phyloP scores from a whole-genome alignment of 2,888 invertebrate genomes.

The Dryomyza anilis region DNA sequence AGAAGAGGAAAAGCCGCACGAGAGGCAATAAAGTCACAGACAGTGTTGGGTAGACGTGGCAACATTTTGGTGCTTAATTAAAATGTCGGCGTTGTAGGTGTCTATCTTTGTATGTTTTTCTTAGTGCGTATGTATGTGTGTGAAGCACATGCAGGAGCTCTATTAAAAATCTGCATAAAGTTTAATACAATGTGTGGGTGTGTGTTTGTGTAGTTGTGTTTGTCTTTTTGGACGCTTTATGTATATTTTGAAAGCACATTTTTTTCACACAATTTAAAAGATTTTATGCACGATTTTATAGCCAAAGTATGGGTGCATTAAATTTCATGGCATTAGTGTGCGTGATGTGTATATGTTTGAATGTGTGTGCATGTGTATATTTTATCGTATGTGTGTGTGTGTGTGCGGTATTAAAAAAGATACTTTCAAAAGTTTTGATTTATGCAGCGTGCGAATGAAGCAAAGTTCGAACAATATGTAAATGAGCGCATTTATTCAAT shows the following conservation, averaged over 20 bases:
- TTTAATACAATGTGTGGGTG: neutral
- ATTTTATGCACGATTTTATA: constrained; percentile 14
- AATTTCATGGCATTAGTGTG: neutral
- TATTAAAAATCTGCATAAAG: constrained; percentile 3
- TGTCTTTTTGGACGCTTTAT: neutral
- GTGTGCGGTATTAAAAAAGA: too few relatives aligned
- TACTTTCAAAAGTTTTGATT: constrained; percentile 18
- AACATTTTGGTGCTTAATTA: constrained; percentile 7
- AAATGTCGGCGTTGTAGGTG: constrained; percentile 1
- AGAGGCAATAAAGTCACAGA: neutral
- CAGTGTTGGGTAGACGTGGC: neutral
- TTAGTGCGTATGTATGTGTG: neutral
- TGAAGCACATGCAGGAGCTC: neutral
- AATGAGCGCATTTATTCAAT: too few relatives aligned
- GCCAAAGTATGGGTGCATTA: neutral
- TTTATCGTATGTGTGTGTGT: too few relatives aligned
- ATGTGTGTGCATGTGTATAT: neutral
- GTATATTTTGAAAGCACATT: constrained; percentile 1
- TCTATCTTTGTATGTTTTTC: neutral
- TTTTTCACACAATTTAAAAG: constrained; percentile 19
- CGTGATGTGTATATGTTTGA: neutral
- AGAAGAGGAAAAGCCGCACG: neutral
- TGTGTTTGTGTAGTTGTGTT: neutral
- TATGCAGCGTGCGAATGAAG: too few relatives aligned
- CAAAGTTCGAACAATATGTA: neutral